Conservation (phyloP, 2,113 vertebrate species). For the Tragelaphus buxtoni region DNA sequence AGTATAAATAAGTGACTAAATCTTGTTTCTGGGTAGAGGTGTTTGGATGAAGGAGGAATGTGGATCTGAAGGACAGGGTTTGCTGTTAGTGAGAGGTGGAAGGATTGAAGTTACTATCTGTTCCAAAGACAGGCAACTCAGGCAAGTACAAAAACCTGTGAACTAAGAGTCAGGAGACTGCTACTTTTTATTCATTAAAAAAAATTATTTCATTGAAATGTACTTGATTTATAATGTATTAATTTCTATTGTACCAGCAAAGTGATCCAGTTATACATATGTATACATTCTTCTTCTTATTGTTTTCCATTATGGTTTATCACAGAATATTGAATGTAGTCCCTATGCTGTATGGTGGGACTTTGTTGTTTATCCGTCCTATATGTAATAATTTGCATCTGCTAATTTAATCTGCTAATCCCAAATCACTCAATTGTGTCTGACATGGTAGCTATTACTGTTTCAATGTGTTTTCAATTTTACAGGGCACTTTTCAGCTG, state of each 20-base stretch:
- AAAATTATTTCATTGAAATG: background rate
- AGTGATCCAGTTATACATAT: background rate
- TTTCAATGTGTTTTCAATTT: background rate
- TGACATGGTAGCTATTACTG: background rate
- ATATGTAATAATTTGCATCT: background rate
- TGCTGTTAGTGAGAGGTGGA: background rate
- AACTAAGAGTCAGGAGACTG: background rate
- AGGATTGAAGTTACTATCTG: background rate
- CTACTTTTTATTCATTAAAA: background rate
- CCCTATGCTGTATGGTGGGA: background rate
- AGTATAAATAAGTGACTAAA: background rate
- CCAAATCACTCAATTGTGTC: background rate
- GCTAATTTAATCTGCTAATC: background rate
- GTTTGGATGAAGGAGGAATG: background rate
- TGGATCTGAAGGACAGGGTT: background rate
- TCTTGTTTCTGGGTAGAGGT: background rate
- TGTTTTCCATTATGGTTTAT: background rate
- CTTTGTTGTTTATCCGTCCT: background rate
- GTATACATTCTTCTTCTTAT: background rate
- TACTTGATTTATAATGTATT: background rate
- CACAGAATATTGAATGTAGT: background rate
- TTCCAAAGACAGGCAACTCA: background rate
- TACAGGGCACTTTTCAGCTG: background rate
- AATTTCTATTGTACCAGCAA: background rate
- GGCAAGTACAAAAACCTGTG: background rate